Percentiles rank a stretch among this genome's conserved stretches.
These are phyloP conservation scores for Heteromyza rotundicornis DNA, from an alignment of 2,888 invertebrate genomes.

Conservation along the genomic window DNA sequence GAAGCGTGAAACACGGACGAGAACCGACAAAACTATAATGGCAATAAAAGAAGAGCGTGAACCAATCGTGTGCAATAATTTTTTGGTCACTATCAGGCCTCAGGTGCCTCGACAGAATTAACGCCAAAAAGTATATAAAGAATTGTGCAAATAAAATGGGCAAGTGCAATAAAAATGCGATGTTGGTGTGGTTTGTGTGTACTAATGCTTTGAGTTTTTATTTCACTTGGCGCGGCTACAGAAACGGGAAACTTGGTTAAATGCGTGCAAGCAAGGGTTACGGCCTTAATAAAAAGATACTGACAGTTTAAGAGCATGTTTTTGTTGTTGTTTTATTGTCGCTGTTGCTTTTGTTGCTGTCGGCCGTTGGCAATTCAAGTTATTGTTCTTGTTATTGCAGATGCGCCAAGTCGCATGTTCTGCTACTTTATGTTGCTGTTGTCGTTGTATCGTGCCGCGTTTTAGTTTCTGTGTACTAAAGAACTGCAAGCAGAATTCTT, in stretches of 20 bases:
- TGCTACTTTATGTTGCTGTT: slow-evolving; percentile 25
- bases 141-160: background rate
- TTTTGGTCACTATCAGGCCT: slow-evolving; percentile 15
- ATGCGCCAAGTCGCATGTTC: slow-evolving; percentile 33
- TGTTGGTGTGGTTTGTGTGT: too few species aligned
- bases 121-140: background rate
- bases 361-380: slow-evolving; percentile 20
- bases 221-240: too few species aligned
- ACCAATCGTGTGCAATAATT: slow-evolving; percentile 13
- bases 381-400: slow-evolving; percentile 28
- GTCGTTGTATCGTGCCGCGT: background rate
- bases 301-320: too few species aligned
- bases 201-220: too few species aligned
- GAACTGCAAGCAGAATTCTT: too few species aligned
- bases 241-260: too few species aligned
- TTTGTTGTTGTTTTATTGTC: too few species aligned
- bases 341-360: slow-evolving; percentile 13
- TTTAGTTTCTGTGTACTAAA: too few species aligned
- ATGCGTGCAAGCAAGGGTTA: slow-evolving; percentile 15
- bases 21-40: background rate
- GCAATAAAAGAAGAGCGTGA: background rate
- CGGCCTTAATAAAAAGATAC: slow-evolving; percentile 33
- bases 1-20: background rate
- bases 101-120: slow-evolving; percentile 19
- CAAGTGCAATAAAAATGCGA: too few species aligned